Conservation (phyloP, 2,888 invertebrate species). For the Campaea margaritaria region DNA sequence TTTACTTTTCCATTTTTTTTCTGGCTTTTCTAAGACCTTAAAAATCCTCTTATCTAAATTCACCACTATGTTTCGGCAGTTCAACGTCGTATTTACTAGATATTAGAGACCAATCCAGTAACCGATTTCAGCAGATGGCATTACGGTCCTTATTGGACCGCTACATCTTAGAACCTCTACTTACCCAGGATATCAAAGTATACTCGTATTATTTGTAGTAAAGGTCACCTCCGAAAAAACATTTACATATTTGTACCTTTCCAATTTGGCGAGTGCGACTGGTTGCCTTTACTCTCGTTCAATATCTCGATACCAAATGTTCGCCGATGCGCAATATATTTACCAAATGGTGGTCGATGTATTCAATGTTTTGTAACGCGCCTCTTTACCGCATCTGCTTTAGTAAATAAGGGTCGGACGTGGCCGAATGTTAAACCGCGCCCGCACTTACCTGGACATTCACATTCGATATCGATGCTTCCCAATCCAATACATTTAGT, state of each 20-base stretch:
- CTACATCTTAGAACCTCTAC: too few relatives aligned
- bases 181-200: too few relatives aligned
- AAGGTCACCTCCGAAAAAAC: conserved; percentile 1
- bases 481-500: conserved; percentile 36
- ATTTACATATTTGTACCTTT: conserved; percentile 11
- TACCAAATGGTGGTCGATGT: conserved; percentile 37
- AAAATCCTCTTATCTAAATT: too few relatives aligned
- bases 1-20: too few relatives aligned
- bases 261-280: conserved; percentile 34
- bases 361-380: conserved; percentile 41
- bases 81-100: too few relatives aligned
- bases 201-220: neutral
- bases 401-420: conserved; percentile 39
- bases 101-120: too few relatives aligned
- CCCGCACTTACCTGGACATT: conserved; percentile 38
- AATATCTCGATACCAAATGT: conserved; percentile 34
- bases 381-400: conserved; percentile 41
- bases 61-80: too few relatives aligned
- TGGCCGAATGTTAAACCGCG: conserved; percentile 37
- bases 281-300: conserved; percentile 32
- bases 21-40: too few relatives aligned
- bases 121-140: too few relatives aligned
- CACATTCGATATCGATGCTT: conserved; percentile 40
- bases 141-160: too few relatives aligned
- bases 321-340: conserved; percentile 31